Percentiles rank a stretch among this genome's conserved stretches.
Conservation (phyloP, 2,888 invertebrate species). For the Troides oblongomaculatus region DNA sequence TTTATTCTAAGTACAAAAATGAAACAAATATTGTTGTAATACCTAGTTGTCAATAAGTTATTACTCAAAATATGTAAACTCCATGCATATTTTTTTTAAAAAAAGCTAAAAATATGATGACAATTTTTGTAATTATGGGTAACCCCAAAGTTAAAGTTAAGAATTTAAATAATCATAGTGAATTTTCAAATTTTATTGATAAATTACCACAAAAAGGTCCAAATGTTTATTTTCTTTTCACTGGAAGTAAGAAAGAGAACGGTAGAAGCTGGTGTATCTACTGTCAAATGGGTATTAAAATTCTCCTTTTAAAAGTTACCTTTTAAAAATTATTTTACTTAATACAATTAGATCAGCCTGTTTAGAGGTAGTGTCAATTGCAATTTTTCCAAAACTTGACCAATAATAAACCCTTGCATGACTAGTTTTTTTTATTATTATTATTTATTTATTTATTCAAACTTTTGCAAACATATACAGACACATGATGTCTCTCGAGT, state of each 20-base stretch:
- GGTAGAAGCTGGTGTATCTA: slow-evolving; percentile 90
- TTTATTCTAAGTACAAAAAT: neutral
- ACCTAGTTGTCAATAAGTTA: neutral
- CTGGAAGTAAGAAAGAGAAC: slow-evolving; percentile 71
- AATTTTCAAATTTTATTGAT: slow-evolving; percentile 51
- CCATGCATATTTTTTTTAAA: neutral
- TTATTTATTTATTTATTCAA: too few species aligned
- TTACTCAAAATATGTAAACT: neutral
- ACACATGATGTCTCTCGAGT: too few species aligned
- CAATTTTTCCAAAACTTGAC: too few species aligned
- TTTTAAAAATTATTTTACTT: neutral
- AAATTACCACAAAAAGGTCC: slow-evolving; percentile 47
- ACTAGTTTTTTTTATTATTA: too few species aligned
- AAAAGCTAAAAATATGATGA: neutral
- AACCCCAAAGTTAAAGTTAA: slow-evolving; percentile 40
- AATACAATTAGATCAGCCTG: neutral
- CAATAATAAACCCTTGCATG: too few species aligned
- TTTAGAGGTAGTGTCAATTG: too few species aligned
- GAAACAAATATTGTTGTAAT: neutral
- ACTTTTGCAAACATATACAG: too few species aligned
- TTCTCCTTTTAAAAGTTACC: neutral
- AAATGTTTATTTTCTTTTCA: slow-evolving; percentile 67
- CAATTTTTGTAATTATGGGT: slow-evolving; percentile 24
- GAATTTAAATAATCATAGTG: slow-evolving; percentile 50
- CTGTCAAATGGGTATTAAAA: slow-evolving; percentile 58